These are phyloP conservation scores for Cataglyphis rosenhaueri DNA, from an alignment of 2,888 invertebrate species.

Conservation along the genomic window DNA sequence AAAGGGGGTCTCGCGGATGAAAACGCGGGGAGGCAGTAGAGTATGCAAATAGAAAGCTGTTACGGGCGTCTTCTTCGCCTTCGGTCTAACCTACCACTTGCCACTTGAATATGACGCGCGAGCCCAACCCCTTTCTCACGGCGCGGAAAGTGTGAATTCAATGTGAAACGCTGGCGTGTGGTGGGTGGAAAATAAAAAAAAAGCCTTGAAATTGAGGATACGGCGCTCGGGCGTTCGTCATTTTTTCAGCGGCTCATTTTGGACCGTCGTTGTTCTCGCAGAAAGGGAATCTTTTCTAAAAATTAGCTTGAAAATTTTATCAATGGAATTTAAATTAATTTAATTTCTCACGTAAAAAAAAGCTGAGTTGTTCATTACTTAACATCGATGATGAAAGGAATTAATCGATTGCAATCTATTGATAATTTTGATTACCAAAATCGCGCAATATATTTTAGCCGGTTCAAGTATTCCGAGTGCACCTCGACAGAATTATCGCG, in stretches of 20 bases:
- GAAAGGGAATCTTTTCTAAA: neutral
- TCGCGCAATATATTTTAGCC: neutral
- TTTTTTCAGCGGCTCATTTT: conserved; percentile 28
- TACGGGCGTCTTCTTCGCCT: conserved; percentile 78
- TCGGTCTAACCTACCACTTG: conserved; percentile 66
- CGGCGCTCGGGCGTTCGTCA: neutral
- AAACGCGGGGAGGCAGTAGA: conserved; percentile 76
- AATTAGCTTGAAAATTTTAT: neutral
- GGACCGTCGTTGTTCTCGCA: neutral
- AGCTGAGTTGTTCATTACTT: neutral
- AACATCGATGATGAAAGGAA: too few species aligned
- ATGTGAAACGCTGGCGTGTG: conserved; percentile 75
- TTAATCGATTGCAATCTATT: conserved; percentile 1
- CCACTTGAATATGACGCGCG: conserved; percentile 68
- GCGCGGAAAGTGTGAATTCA: conserved; percentile 77
- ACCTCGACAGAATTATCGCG: conserved; percentile 3
- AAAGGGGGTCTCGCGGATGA: conserved; percentile 79
- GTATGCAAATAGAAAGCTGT: conserved; percentile 85
- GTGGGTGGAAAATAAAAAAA: conserved; percentile 61
- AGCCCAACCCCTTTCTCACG: conserved; percentile 66
- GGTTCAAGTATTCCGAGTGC: neutral
- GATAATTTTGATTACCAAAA: neutral
- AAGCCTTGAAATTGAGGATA: neutral
- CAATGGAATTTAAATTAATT: neutral
- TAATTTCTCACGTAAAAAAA: neutral